phyloP scores from a whole-genome alignment of 2,113 vertebrate species.

The Hippocampus abdominalis region DNA sequence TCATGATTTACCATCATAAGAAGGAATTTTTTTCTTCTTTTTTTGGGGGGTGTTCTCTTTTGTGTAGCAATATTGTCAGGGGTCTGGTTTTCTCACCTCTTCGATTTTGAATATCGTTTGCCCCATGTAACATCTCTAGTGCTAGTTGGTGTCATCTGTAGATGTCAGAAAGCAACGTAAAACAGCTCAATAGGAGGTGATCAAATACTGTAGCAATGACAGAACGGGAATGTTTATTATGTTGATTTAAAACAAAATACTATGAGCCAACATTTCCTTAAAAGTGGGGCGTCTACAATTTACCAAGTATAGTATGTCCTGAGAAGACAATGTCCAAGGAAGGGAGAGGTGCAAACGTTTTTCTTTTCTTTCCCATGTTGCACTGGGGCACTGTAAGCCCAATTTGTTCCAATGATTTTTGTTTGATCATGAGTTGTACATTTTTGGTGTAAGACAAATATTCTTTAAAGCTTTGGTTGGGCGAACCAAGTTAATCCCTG shows the following conservation, averaged over 20 bases:
- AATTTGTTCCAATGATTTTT: slow-evolving; percentile 53
- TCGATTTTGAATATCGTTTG: slow-evolving; percentile 38
- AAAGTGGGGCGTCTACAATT: slow-evolving; percentile 31
- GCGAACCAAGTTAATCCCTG: slow-evolving; percentile 63
- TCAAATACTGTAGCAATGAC: slow-evolving; percentile 65
- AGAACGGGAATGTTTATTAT: slow-evolving; percentile 47
- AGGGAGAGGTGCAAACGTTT: slow-evolving; percentile 36
- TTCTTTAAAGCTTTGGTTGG: slow-evolving; percentile 66
- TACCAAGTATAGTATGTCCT: slow-evolving; percentile 24
- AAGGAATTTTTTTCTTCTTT: slow-evolving; percentile 1
- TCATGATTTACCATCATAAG: slow-evolving; percentile 9
- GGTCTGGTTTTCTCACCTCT: slow-evolving; percentile 18
- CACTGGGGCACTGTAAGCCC: slow-evolving; percentile 71
- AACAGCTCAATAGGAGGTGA: slow-evolving; percentile 38
- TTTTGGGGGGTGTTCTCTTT: slow-evolving; percentile 11
- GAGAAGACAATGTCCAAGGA: slow-evolving; percentile 37
- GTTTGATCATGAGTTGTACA: slow-evolving; percentile 57
- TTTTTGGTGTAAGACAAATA: slow-evolving; percentile 63
- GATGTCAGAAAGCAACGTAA: slow-evolving; percentile 40
- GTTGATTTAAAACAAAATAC: slow-evolving; percentile 19
- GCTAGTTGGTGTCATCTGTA: slow-evolving; percentile 46
- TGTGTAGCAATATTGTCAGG: slow-evolving; percentile 16
- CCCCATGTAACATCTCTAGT: slow-evolving; percentile 54
- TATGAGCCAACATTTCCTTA: slow-evolving; percentile 38
- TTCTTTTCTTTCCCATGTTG: slow-evolving; percentile 67